These are phyloP conservation scores for Pitangus sulphuratus DNA, from an alignment of 2,797 vertebrate genomes.

Conservation along the genomic window DNA sequence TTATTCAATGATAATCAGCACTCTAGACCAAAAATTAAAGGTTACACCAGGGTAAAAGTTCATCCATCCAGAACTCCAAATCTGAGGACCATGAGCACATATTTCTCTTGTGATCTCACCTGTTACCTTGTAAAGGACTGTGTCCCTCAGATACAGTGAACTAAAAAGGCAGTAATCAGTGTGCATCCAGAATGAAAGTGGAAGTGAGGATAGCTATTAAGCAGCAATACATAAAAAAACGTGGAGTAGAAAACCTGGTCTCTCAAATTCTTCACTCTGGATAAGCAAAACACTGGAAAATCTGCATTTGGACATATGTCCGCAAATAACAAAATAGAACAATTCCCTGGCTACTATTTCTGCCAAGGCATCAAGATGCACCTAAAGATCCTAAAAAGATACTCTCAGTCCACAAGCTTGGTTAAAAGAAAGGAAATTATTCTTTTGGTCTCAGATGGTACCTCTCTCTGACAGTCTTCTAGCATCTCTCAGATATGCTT, in stretches of 20 bases:
- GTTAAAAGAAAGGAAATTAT: neutral
- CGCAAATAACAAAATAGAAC: neutral
- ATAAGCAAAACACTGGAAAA: neutral
- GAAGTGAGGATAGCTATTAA: neutral
- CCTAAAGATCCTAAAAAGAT: neutral
- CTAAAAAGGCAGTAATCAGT: neutral
- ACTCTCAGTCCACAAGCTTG: neutral
- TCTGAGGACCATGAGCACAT: neutral
- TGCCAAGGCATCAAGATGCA: neutral
- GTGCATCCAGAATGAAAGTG: neutral
- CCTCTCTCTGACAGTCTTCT: neutral
- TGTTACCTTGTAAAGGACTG: neutral
- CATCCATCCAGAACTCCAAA: neutral
- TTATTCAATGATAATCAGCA: neutral
- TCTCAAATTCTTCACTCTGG: neutral
- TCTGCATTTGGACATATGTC: neutral
- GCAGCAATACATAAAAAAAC: neutral
- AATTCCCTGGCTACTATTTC: neutral
- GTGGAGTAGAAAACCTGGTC: neutral
- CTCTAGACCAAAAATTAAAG: neutral
- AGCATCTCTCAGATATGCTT: neutral
- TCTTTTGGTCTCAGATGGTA: neutral
- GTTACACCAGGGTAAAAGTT: neutral
- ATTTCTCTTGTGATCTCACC: neutral
- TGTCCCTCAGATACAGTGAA: neutral